A percentile compares a stretch with the other conserved stretches of the same genome.
Evolutionary conservation across 1,140 invertebrate species (phyloP).

Genomic region (Drosophila nigrodunni): DNA sequence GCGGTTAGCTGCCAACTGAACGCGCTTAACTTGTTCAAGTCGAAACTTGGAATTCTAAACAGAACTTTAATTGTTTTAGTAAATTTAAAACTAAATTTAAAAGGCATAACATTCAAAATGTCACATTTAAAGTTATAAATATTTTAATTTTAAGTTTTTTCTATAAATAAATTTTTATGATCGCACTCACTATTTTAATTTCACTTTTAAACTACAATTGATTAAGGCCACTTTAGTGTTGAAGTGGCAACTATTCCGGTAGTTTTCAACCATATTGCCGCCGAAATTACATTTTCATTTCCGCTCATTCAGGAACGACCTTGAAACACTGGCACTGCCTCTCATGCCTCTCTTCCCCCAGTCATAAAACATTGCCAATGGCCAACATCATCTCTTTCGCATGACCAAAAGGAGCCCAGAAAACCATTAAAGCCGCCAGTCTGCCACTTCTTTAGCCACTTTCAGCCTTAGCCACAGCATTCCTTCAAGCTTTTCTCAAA

Average conservation of each 20-base stretch:
- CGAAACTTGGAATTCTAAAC: too few relatives aligned
- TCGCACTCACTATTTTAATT: too few relatives aligned
- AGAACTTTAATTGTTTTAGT: too few relatives aligned
- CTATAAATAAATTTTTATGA: too few relatives aligned
- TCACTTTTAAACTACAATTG: background rate
- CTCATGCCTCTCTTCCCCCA: too few relatives aligned
- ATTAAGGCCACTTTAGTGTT: background rate
- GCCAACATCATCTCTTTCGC: constrained; percentile 17
- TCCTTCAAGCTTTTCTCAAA: constrained; percentile 13
- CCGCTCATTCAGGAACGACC: constrained; percentile 23
- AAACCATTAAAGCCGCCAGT: constrained; percentile 43
- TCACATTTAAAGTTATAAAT: too few relatives aligned
- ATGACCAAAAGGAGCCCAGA: constrained; percentile 22
- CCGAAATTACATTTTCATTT: constrained; percentile 42
- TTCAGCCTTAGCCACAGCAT: constrained; percentile 49
- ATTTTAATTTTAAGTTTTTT: too few relatives aligned
- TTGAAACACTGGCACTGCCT: constrained; percentile 17
- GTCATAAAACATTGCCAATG: background rate
- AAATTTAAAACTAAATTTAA: too few relatives aligned
- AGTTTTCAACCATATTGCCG: constrained; percentile 1
- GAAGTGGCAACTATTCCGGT: background rate
- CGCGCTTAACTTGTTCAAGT: too few relatives aligned
- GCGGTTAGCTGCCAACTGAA: background rate
- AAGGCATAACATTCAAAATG: too few relatives aligned
- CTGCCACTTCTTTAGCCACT: constrained; percentile 42